Evolutionary conservation across 1,140 invertebrate species (phyloP), one percentile per base, ranked within the genome.

Genomic region (Drosophila sp.): DNA sequence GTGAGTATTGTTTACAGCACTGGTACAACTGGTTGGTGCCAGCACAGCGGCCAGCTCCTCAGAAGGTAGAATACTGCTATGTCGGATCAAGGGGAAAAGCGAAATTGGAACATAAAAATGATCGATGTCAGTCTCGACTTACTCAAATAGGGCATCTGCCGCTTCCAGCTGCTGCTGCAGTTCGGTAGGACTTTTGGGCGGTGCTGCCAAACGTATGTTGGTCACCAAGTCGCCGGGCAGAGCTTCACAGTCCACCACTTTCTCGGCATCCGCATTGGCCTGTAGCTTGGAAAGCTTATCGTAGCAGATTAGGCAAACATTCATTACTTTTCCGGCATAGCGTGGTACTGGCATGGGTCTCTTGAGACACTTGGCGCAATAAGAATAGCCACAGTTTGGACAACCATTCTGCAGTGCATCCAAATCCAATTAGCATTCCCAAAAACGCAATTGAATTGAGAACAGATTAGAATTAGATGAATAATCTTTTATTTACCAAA

Each of bases 311-410:
- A 92, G 75, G 35, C 87, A 91, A 1, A 91, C 86, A 27, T 91
- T 82, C 8, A 84, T 62, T 33, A 89, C 81, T 63, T 90, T 90
- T n/a, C 75, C 74, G 27, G 70, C 58, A 10, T 81, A 78, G 8
- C 79, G 75, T 10, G 84, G 85, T 79, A 93, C 92, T 86, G 91
- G 94, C 77, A 93, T 90, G 85, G 92, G 93, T 68, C 93, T 90
- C 66, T 92, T 93, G 47, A 95, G 89, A 90, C 95, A 95, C 89
- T 94, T 95, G 71, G 92, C 93, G 80, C 94, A 95, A 78, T 94
- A 95, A 72, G 94, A 94, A 80, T 94, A 94, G 29, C 94, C 94
- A 90, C 95, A 95, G 79, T 93, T 92, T 32, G 94, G 93, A 84
- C 95, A 95, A 2, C 94, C 94, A 92, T 93, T 93, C 94, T 91